phyloP scores from a whole-genome alignment of 2,888 invertebrate species.

The Dicyrtomina minuta region DNA sequence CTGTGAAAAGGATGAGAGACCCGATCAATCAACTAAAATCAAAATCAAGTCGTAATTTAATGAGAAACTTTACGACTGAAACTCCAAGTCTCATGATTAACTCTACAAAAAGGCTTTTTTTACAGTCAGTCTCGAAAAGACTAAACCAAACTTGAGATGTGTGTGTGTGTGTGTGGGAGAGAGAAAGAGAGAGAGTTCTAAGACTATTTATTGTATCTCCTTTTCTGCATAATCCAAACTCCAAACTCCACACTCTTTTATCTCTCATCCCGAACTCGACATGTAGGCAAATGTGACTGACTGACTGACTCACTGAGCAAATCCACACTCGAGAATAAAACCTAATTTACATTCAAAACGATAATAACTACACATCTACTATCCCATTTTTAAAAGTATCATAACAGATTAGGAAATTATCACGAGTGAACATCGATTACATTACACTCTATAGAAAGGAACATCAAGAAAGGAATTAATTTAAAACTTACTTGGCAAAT shows the following conservation, averaged over 20 bases:
- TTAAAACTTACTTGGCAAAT: too few species aligned
- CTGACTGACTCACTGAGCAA: too few species aligned
- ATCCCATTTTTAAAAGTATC: too few species aligned
- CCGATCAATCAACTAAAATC: conserved; percentile 41
- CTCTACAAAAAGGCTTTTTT: background rate
- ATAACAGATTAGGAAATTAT: too few species aligned
- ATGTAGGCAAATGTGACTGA: background rate
- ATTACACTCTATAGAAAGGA: too few species aligned
- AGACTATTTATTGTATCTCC: background rate
- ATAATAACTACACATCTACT: too few species aligned
- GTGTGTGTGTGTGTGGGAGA: too few species aligned
- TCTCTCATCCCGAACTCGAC: background rate
- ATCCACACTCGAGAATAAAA: too few species aligned
- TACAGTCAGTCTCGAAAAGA: background rate
- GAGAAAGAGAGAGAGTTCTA: background rate
- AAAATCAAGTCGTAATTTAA: conserved; percentile 37
- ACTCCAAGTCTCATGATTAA: conserved; percentile 30
- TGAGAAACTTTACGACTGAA: conserved; percentile 35
- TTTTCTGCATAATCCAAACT: background rate
- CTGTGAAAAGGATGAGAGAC: conserved; percentile 1
- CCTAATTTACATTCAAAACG: too few species aligned
- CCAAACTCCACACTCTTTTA: background rate
- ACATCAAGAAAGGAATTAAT: too few species aligned
- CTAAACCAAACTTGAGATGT: background rate
- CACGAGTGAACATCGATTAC: too few species aligned